Conservation (phyloP, 1,140 invertebrate species). For the Microplitis mediator region DNA sequence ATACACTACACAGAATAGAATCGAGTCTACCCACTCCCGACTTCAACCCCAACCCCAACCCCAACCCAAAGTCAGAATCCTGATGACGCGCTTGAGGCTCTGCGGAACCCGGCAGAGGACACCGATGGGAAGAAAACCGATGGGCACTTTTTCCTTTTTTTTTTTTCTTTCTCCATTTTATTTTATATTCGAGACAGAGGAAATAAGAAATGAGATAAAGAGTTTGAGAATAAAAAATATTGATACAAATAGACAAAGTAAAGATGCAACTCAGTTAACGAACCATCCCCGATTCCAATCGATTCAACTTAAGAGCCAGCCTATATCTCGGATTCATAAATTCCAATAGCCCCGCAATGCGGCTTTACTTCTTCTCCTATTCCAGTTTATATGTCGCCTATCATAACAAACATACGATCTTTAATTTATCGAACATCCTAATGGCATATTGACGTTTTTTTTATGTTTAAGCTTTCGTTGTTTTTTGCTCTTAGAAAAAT, state of each 20-base stretch:
- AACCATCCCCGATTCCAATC: constrained; percentile 34
- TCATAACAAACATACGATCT: neutral
- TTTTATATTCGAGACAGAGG: constrained; percentile 5
- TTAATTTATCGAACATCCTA: no score
- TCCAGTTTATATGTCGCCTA: neutral
- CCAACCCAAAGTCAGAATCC: no score
- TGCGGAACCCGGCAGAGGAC: no score
- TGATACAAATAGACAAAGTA: constrained; percentile 12
- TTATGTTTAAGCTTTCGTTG: no score
- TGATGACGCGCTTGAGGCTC: no score
- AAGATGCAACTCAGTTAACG: constrained; percentile 15
- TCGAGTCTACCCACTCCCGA: constrained; percentile 27
- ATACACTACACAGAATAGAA: neutral
- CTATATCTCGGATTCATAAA: constrained; percentile 33
- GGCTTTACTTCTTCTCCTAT: neutral
- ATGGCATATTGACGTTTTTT: no score
- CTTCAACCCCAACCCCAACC: no score
- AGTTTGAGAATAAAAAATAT: no score
- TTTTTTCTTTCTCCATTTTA: neutral
- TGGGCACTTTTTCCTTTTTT: neutral
- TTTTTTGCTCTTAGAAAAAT: no score
- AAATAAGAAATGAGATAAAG: constrained; percentile 15
- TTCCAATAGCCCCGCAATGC: constrained; percentile 33
- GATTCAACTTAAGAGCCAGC: constrained; percentile 15
- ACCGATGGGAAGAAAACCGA: neutral